phyloP scores from a whole-genome alignment of 2,888 invertebrate species.

The Drosophila meridiana region DNA sequence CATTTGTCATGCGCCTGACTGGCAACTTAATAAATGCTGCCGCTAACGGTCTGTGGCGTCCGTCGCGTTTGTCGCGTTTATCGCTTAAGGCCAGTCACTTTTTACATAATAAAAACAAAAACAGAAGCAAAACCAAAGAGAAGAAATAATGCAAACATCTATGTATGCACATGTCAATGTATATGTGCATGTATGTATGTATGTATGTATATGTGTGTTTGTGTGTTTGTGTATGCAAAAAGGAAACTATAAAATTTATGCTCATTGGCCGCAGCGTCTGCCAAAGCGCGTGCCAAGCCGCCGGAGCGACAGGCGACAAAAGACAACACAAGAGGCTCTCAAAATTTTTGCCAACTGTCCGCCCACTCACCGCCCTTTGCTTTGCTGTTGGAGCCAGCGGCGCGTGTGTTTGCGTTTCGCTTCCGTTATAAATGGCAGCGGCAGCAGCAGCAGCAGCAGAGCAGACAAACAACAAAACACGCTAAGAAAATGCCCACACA shows the following conservation, averaged over 20 bases:
- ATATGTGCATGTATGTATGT: not conserved
- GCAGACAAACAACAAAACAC: conserved; percentile 56
- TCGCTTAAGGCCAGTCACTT: conserved; percentile 59
- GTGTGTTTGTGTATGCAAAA: conserved; percentile 27
- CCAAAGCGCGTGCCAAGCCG: conserved; percentile 62
- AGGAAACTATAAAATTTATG: conserved; percentile 55
- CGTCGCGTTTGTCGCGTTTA: conserved; percentile 24
- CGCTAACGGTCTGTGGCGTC: conserved; percentile 45
- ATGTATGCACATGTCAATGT: no score
- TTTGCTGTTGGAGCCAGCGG: conserved; percentile 22
- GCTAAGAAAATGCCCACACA: conserved; percentile 58
- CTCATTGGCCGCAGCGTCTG: conserved; percentile 60
- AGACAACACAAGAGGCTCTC: conserved; percentile 48
- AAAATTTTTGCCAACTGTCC: conserved; percentile 49
- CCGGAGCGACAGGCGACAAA: conserved; percentile 36
- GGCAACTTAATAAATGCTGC: conserved; percentile 43
- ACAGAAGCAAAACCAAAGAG: conserved; percentile 12
- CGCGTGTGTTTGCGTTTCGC: conserved; percentile 72
- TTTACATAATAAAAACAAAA: conserved; percentile 56
- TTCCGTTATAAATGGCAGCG: conserved; percentile 75
- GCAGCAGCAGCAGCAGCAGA: conserved; percentile 36
- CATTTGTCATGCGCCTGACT: conserved; percentile 27
- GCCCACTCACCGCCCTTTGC: conserved; percentile 17
- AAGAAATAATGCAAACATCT: conserved; percentile 14
- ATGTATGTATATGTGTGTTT: not conserved